A percentile compares a stretch with the other conserved stretches of the same genome.
Conservation (phyloP, 2,113 vertebrate genomes). For the Xenus cinereus region DNA sequence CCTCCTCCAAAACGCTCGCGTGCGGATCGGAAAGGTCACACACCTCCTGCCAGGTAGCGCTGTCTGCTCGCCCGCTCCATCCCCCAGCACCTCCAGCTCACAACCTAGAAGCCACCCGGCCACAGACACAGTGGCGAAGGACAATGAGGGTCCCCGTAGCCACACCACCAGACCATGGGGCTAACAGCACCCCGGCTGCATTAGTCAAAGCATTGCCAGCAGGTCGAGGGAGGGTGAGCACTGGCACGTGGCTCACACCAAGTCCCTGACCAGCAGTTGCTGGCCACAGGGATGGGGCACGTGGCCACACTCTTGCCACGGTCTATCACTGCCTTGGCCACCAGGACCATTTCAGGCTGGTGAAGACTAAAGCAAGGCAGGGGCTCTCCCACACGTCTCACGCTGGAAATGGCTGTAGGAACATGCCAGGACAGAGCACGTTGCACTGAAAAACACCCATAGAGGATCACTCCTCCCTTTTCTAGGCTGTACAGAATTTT, state of each 20-base stretch:
- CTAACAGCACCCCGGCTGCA: accelerated
- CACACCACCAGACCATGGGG: background rate
- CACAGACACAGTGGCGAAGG: background rate
- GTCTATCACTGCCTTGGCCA: background rate
- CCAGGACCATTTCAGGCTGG: background rate
- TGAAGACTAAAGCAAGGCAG: background rate
- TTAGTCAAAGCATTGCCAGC: background rate
- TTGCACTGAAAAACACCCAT: background rate
- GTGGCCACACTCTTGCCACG: accelerated
- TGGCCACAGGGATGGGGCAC: too few relatives aligned
- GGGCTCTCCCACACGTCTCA: background rate
- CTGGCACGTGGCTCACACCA: accelerated
- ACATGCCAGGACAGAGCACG: background rate
- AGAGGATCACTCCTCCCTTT: background rate
- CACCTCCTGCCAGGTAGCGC: background rate
- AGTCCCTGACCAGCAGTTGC: background rate
- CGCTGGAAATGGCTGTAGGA: background rate
- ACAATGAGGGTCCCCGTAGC: background rate
- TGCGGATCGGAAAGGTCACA: background rate
- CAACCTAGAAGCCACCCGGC: background rate
- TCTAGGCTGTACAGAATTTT: background rate
- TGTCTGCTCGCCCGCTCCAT: background rate
- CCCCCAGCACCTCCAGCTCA: background rate
- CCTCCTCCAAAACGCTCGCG: background rate
- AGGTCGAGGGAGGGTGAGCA: accelerated